Base-by-base conservation (phyloP, 2,797 vertebrate genomes). In the Rhinichthys osculus region DNA sequence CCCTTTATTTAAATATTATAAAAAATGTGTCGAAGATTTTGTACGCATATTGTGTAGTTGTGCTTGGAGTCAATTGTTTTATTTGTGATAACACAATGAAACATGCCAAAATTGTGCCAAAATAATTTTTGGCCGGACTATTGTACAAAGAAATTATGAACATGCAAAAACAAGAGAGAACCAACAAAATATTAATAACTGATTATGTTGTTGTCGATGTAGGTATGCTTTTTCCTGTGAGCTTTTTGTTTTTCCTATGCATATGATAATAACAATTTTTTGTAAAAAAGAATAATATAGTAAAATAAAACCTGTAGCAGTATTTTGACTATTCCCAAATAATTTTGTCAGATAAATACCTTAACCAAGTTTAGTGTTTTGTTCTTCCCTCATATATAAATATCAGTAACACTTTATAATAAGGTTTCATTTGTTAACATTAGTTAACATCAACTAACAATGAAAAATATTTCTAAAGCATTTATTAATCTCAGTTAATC, bases 91-190 rank as follows among this genome's bases (percentile, higher is more conserved):
- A 27, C 4, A 4, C 59, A 62, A 62, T 62, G n/a, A 62, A 62
- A 62, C 8, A 57, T 11, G 8, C 3, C 21, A 57, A 57, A 57
- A 23, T 62, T 62, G 23, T 62, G 8, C 21, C 3, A 1, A 50
- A 16, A 4, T 10, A n/a, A 4, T n/a, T n/a, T n/a, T 59, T n/a
- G 54, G 1, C 1, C 1, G 5, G 23, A 10, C 9, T n/a, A 4
- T n/a, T 23, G 10, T 1, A n/a, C 10, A 62, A 62, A 59, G 10
- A 59, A n/a, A n/a, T 59, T 4, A n/a, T 27, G 11, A 30, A 3
- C 10, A 7, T 64, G 59, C 59, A 64, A 64, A 14, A 64, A 30
- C 59, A 62, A 2, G 27, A 64, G n/a, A 62, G 5, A 64, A 30
- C 59, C 13, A 47, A 14, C 47, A 5, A 50, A 50, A 50, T 16